Evolutionary conservation across 1,140 invertebrate genomes (phyloP).

Genomic region (Octopus bimaculoides): DNA sequence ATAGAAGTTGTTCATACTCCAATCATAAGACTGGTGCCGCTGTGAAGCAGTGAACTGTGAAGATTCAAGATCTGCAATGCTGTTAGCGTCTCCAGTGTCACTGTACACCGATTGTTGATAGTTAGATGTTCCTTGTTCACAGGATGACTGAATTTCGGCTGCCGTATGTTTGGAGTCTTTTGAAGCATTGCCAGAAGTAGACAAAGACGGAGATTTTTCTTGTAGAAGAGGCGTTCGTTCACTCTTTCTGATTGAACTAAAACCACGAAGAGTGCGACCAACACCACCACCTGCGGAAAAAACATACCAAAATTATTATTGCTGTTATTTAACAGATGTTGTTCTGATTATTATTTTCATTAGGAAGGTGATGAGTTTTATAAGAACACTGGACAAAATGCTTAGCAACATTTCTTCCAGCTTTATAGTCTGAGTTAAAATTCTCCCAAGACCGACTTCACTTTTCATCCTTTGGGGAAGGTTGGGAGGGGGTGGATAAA

Average conservation of each 20-base stretch:
- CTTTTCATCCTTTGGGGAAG: no score
- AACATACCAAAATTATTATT: no score
- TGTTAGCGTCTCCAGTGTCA: background rate
- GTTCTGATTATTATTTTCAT: no score
- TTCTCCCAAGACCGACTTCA: no score
- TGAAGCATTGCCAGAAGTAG: background rate
- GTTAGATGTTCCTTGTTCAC: background rate
- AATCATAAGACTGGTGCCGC: background rate
- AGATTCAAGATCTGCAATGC: background rate
- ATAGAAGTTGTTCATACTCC: conserved; percentile 4
- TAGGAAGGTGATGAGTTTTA: no score
- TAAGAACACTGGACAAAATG: no score
- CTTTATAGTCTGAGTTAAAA: no score
- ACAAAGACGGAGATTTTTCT: background rate
- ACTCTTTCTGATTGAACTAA: background rate
- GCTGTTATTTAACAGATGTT: no score
- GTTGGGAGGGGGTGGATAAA: no score
- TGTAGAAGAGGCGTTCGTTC: background rate
- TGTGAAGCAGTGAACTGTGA: background rate
- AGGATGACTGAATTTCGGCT: background rate
- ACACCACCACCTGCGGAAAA: background rate
- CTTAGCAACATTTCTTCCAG: no score
- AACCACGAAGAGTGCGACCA: background rate
- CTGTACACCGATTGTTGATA: background rate
- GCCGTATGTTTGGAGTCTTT: background rate